Evolutionary conservation across 1,140 invertebrate species (phyloP), one percentile per base, ranked within the genome.

Genomic region (Eueides isabella): DNA sequence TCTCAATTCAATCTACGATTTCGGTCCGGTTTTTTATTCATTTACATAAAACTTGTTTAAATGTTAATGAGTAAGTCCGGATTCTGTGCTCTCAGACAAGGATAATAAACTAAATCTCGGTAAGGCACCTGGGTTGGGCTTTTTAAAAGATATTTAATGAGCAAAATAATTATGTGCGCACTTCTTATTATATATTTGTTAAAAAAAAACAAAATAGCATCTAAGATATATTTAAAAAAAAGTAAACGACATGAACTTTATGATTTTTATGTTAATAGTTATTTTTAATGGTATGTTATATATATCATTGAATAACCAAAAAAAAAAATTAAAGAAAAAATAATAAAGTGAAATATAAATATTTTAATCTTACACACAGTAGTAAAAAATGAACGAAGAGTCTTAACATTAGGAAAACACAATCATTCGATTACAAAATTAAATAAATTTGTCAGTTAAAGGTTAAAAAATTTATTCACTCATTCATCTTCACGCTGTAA

Each of bases 1-100:
- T 55, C 48, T 26, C 48, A 55, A 77, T 77, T 77, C 64, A 74
- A 61, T 66, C 67, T 62, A 61, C 70, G 31, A 71, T 33, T 74
- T 74, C 44, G 30, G 12, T 41, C 33, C 66, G 64, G 55, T 68
- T 73, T 80, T 80, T 77, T 71, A 82, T 61, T 67, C 79, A 89
- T 91, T 90, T 87, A 85, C 88, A 91, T 91, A 90, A 89, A 91
- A 85, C 80, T 89, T 87, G 86, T 90, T 86, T 88, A 91, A 90
- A 91, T 91, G 88, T 88, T 91, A 91, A 90, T 90, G 80, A 76
- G 70, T 74, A 76, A 80, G 85, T 87, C 86, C 73, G 66, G 68
- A 88, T 85, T 86, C 86, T 80, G 79, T 87, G 77, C 83, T 85
- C 85, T 84, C 79, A 26, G 83, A 85, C 85, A 79, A 75, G 77